These are phyloP conservation scores for Martes martes DNA, from an alignment of 2,113 vertebrate genomes.

Conservation along the genomic window DNA sequence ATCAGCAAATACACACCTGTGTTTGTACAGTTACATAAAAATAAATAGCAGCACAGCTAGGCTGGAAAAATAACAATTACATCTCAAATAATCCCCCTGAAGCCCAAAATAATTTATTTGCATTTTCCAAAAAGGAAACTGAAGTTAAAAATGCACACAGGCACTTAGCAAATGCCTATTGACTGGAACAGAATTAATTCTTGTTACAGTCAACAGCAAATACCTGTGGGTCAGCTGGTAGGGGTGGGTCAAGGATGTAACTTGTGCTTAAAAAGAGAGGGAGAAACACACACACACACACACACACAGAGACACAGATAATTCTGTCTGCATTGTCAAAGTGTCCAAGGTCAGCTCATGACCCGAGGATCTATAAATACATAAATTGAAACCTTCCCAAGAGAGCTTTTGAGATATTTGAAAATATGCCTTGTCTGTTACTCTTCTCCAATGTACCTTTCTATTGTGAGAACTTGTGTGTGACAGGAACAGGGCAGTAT, in stretches of 20 bases:
- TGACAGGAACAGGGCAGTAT: neutral
- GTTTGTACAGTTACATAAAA: conserved; percentile 60
- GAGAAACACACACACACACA: neutral
- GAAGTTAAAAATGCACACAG: conserved; percentile 49
- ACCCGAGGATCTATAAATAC: neutral
- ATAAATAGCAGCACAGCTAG: conserved; percentile 42
- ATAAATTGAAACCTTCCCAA: neutral
- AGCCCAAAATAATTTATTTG: conserved; percentile 58
- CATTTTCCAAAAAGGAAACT: conserved; percentile 56
- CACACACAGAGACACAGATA: neutral
- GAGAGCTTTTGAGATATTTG: neutral
- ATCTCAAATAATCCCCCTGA: conserved; percentile 55
- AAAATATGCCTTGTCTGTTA: neutral
- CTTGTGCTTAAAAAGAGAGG: neutral
- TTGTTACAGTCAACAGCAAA: conserved; percentile 1
- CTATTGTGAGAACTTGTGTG: neutral
- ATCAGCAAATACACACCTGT: conserved; percentile 64
- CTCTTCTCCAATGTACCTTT: neutral
- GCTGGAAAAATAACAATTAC: conserved; percentile 67
- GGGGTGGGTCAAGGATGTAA: neutral
- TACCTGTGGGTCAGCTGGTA: neutral
- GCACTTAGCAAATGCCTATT: conserved; percentile 9
- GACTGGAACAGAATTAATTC: conserved; percentile 32
- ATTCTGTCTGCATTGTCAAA: neutral
- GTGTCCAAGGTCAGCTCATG: neutral